Base-by-base conservation (phyloP, 2,888 invertebrate species). In the Drosophila infuscata region DNA sequence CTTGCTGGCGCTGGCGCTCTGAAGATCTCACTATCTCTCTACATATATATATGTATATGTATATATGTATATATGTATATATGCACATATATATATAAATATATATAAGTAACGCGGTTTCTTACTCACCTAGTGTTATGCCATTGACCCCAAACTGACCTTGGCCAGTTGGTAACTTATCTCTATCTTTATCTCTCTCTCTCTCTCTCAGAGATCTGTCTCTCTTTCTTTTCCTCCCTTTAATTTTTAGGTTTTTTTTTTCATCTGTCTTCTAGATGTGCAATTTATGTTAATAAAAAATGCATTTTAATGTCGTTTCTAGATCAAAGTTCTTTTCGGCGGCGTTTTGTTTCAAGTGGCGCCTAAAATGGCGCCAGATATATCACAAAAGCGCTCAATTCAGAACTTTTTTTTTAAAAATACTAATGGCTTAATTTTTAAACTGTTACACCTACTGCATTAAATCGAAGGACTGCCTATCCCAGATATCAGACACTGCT, bases 381-480 rank as follows among this genome's bases (percentile, higher is more conserved):
- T 63, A 49, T 46, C 43, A 35, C 15, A 35, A 20, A 52, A 33
- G 20, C 36, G 11, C 25, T 36, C 35, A 36, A 36, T 29, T 17
- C 36, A 36, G 38, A 38, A 56, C 30, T 56, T 56, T 54, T 56
- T 38, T 43, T 25, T 25, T n/a, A n/a, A 25, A 25, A 52, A 49
- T 60, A 68, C 61, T 92, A 91, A 92, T 92, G 91, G 89, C 91
- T 92, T 88, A 83, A 92, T 92, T 91, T 88, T 75, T 49, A 70
- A 79, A 83, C 70, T 66, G 73, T 70, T 79, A 64, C 81, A 76
- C 81, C 81, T 76, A 70, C 79, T 71, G 67, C 76, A 70, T 61
- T 51, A 66, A 56, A 52, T 49, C 52, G 74, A 15, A 66, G 62
- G 36, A 51, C 70, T 64, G 71, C 35, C 74, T 83, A 86, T 88